Evolutionary conservation across 1,140 invertebrate species (phyloP).

Genomic region (roundworm (Caenorhabditis elegans)): DNA sequence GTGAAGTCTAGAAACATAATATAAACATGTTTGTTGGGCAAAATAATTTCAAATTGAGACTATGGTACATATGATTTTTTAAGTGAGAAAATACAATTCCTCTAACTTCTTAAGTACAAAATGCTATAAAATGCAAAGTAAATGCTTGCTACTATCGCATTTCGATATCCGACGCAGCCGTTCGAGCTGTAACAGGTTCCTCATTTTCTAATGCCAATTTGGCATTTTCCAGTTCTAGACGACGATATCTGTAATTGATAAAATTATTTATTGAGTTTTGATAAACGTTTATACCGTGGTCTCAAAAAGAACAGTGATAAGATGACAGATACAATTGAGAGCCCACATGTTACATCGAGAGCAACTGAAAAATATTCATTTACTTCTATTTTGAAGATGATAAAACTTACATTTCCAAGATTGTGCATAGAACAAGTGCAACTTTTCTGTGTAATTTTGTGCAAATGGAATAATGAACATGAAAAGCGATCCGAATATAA

Average conservation of each 20-base stretch:
- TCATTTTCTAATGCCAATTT: not conserved
- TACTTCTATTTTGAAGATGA: too few species aligned
- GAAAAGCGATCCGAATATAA: constrained; percentile 3
- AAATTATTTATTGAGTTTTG: not conserved
- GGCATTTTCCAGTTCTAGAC: not conserved
- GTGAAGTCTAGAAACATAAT: not conserved
- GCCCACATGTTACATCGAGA: not conserved
- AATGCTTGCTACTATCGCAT: not conserved
- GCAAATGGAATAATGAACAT: constrained; percentile 10
- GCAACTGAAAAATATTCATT: constrained; percentile 20
- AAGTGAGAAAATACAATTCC: too few species aligned
- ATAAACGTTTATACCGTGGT: not conserved
- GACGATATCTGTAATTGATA: not conserved
- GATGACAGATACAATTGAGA: not conserved
- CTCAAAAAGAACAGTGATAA: not conserved
- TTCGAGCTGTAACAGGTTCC: not conserved
- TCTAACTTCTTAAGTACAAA: too few species aligned
- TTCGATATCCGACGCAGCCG: not conserved
- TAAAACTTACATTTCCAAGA: constrained; percentile 3
- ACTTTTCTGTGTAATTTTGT: not conserved
- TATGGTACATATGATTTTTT: not conserved
- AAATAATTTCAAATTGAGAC: not conserved
- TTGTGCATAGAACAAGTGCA: not conserved
- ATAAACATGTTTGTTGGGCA: not conserved
- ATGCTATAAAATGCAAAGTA: not conserved